These are phyloP conservation scores for Drosophila sp. DNA, from an alignment of 1,140 invertebrate species.

Conservation along the genomic window DNA sequence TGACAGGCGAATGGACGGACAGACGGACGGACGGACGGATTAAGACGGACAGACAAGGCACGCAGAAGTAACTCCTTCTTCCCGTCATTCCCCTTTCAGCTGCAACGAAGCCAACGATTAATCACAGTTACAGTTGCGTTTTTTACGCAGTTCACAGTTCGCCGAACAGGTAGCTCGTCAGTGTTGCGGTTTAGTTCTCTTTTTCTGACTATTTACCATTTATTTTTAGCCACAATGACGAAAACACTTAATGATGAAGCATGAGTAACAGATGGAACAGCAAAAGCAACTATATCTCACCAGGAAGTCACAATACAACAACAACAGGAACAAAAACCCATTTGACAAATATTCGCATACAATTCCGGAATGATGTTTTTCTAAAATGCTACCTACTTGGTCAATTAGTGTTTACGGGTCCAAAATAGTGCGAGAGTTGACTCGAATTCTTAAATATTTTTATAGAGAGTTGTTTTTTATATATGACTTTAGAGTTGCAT, in stretches of 20 bases:
- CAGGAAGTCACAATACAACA: constrained; percentile 46
- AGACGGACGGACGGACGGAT: constrained; percentile 10
- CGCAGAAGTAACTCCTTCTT: constrained; percentile 1
- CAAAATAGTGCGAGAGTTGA: too few relatives aligned
- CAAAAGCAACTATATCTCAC: constrained; percentile 5
- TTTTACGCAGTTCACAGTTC: constrained; percentile 26
- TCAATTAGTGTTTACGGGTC: neutral
- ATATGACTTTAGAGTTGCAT: too few relatives aligned
- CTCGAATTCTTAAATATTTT: too few relatives aligned
- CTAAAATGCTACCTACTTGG: neutral
- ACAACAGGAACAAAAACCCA: constrained; percentile 34
- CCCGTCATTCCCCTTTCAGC: neutral
- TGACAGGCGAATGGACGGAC: constrained; percentile 3
- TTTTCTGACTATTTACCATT: constrained; percentile 26
- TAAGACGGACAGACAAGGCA: constrained; percentile 18
- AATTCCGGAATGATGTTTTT: neutral
- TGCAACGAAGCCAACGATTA: constrained; percentile 52
- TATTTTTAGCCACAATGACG: constrained; percentile 46
- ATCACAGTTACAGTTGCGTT: constrained; percentile 63
- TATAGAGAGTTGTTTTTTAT: too few relatives aligned
- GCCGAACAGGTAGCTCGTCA: constrained; percentile 19
- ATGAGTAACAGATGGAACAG: neutral
- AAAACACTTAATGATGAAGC: constrained; percentile 36
- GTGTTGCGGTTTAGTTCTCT: neutral
- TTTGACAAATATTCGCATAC: constrained; percentile 47